A percentile compares a stretch with the other conserved stretches of the same genome.
Evolutionary conservation across 2,888 invertebrate species (phyloP).

Genomic region (Shargacucullia verbasci): DNA sequence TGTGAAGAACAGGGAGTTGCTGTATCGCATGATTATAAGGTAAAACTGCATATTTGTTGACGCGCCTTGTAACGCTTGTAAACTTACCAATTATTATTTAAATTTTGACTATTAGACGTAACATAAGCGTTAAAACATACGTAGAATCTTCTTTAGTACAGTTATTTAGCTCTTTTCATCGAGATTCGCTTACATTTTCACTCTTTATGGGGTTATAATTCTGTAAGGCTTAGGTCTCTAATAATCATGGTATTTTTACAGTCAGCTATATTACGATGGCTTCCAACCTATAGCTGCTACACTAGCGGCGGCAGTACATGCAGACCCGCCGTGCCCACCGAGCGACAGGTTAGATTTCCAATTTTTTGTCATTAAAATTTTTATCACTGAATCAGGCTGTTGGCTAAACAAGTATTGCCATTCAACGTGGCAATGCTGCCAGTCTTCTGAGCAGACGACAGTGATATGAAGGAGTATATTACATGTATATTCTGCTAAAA

Average conservation of each 20-base stretch:
- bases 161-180: no score
- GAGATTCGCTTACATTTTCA: neutral
- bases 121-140: no score
- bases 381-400: no score
- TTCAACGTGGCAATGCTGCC: no score
- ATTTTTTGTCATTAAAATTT: no score
- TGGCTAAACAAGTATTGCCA: no score
- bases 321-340: conserved; percentile 97
- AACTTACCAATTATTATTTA: conserved; percentile 1
- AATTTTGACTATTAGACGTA: no score
- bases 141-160: neutral
- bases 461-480: no score
- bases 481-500: no score
- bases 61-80: neutral
- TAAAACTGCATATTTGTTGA: conserved; percentile 37
- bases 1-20: conserved; percentile 95
- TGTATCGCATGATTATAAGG: conserved; percentile 98
- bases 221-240: neutral
- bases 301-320: conserved; percentile 94
- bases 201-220: conserved; percentile 35
- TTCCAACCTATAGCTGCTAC: conserved; percentile 97
- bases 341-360: conserved; percentile 92
- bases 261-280: conserved; percentile 99
- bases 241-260: conserved; percentile 72
- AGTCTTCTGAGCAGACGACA: no score